These are phyloP conservation scores for Aromia moschata DNA, from an alignment of 2,888 invertebrate species.

Conservation along the genomic window DNA sequence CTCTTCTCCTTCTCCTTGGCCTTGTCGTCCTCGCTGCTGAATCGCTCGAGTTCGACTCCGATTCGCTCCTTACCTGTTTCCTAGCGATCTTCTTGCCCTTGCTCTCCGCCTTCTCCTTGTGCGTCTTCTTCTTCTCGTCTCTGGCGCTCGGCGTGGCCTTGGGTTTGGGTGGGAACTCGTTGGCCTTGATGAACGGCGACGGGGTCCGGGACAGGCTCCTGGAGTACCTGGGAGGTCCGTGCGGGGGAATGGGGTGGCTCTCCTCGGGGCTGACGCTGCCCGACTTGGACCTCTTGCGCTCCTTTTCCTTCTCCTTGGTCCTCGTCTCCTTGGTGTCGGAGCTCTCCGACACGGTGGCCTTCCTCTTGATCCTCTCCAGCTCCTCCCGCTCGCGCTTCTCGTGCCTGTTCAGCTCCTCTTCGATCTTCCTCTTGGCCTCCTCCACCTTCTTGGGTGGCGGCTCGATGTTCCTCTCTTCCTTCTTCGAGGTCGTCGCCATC, in stretches of 20 bases:
- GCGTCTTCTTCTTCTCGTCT: constrained; percentile 64
- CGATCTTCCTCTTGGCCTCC: constrained; percentile 51
- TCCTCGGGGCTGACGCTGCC: constrained; percentile 58
- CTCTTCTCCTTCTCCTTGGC: constrained; percentile 54
- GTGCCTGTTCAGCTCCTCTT: constrained; percentile 45
- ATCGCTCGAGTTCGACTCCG: constrained; percentile 59
- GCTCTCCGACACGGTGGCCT: constrained; percentile 47
- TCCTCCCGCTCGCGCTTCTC: constrained; percentile 49
- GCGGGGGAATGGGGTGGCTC: constrained; percentile 57
- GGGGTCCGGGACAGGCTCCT: constrained; percentile 86
- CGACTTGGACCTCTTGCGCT: constrained; percentile 54
- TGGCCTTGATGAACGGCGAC: constrained; percentile 81
- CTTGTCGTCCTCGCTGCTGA: constrained; percentile 59
- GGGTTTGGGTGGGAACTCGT: constrained; percentile 68
- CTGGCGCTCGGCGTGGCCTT: constrained; percentile 49
- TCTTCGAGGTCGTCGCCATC: constrained; percentile 41
- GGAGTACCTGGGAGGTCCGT: constrained; percentile 68
- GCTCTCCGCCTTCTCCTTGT: constrained; percentile 52
- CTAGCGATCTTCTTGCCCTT: constrained; percentile 58
- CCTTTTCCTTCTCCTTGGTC: constrained; percentile 48
- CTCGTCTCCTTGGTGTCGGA: constrained; percentile 39
- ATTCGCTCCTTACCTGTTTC: constrained; percentile 59
- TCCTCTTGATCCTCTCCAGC: constrained; percentile 37
- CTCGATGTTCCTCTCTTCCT: constrained; percentile 54
- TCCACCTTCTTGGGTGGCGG: constrained; percentile 53